Evolutionary conservation across 2,888 invertebrate species (phyloP), one percentile per base, ranked within the genome.

Genomic region (Drepanosiphum platanoidis): DNA sequence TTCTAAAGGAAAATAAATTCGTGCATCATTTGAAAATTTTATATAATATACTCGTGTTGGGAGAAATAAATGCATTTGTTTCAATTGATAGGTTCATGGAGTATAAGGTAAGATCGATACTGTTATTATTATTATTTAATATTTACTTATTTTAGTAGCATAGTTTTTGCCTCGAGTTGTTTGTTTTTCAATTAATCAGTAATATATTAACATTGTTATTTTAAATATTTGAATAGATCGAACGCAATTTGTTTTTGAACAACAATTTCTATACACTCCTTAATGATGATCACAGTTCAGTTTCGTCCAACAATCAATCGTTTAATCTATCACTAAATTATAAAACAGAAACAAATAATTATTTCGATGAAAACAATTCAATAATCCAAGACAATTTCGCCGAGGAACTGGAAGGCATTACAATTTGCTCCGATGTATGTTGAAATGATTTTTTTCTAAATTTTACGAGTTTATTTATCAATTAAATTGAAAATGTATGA

Each of bases 191-290:
- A 18, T 61, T n/a, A 27, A 27, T 61, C 32, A 70, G n/a, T 58
- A 36, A 5, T 61, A 15, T 52, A 61, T 71, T 61, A 4, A n/a
- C 32, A 27, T 64, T 64, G 11, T 61, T 11, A 22, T 13, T 64
- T 64, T 13, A 8, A 61, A 3, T 30, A 27, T 71, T 61, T 15
- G 39, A 32, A 46, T 58, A 84, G 84, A 84, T 84, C 58, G 70
- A 84, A n/a, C 75, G 68, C 15, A 84, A 84, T 58, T 70, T 27
- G 15, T 84, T 84, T 77, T 84, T 84, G 46, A 84, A 84, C 39
- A 84, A 84, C 32, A 77, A 36, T 70, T 84, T 84, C 58, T 84
- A 84, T 52, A 70, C 84, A 77, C 84, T 84, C 58, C 42, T 84
- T 58, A 77, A 58, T 70, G 84, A 84, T 39, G 84, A 84, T 39